Evolutionary conservation across 2,888 invertebrate species (phyloP).

Genomic region (Craniophora ligustri): DNA sequence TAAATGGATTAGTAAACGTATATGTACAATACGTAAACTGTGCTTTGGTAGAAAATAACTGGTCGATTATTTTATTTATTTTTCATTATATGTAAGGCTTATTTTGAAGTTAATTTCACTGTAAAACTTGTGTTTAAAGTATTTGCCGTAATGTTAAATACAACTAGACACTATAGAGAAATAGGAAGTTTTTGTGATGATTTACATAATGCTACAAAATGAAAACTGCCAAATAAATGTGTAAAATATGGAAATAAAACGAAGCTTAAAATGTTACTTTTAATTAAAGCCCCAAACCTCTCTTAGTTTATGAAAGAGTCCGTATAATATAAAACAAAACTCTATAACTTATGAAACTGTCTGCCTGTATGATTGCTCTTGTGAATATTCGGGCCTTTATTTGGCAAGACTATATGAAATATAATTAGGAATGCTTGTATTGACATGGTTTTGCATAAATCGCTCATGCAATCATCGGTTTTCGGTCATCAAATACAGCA

Average conservation of each 20-base stretch:
- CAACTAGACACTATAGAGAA: constrained; percentile 50
- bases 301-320: constrained; percentile 12
- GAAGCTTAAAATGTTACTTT: constrained; percentile 65
- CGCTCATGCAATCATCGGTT: constrained; percentile 3
- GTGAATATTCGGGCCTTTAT: constrained; percentile 28
- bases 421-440: constrained; percentile 23
- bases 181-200: constrained; percentile 66
- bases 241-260: constrained; percentile 75
- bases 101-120: constrained; percentile 28
- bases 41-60: constrained; percentile 61
- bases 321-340: constrained; percentile 28
- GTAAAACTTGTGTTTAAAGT: constrained; percentile 25
- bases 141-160: constrained; percentile 52
- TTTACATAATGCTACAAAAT: constrained; percentile 69
- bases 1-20: constrained; percentile 42
- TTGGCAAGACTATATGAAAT: not conserved
- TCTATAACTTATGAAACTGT: constrained; percentile 28
- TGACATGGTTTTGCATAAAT: constrained; percentile 1
- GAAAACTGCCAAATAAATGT: constrained; percentile 81
- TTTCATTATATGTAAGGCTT: constrained; percentile 41
- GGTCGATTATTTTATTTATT: constrained; percentile 37
- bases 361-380: constrained; percentile 19
- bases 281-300: not conserved
- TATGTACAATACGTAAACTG: constrained; percentile 55
- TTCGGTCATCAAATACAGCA: not conserved